These are phyloP conservation scores for Recurvirostra avosetta DNA, from an alignment of 2,113 vertebrate species.

Conservation along the genomic window DNA sequence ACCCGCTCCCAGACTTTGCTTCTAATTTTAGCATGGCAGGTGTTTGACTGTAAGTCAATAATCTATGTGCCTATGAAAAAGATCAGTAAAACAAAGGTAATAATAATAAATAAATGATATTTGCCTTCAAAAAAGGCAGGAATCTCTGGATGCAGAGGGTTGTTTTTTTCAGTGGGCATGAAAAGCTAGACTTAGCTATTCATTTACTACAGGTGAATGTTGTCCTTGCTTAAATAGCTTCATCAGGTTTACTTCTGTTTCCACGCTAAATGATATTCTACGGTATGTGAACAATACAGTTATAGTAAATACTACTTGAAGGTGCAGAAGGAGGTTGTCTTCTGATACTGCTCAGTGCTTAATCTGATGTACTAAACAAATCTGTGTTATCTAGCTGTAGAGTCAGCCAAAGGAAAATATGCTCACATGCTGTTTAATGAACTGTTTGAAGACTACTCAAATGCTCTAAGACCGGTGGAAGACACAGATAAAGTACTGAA, in stretches of 20 bases:
- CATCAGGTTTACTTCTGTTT: not conserved
- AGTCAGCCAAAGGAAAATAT: slow-evolving; percentile 90
- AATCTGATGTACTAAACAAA: not conserved
- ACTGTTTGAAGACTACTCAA: slow-evolving; percentile 91
- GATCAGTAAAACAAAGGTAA: not conserved
- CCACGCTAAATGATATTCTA: not conserved
- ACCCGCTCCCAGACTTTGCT: not conserved
- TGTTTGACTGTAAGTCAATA: not conserved
- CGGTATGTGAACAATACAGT: not conserved
- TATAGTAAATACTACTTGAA: not conserved
- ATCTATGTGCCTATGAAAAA: not conserved
- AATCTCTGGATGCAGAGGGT: not conserved
- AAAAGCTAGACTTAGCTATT: not conserved
- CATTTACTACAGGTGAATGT: not conserved
- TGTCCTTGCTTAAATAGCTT: not conserved
- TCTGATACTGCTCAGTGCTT: not conserved
- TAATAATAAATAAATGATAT: not conserved
- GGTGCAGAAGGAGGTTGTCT: not conserved
- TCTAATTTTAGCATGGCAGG: not conserved
- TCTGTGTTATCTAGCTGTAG: slow-evolving; percentile 72
- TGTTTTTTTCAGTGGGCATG: not conserved
- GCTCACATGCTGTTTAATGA: slow-evolving; percentile 89
- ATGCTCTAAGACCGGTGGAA: slow-evolving; percentile 89
- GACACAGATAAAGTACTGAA: slow-evolving; percentile 94
- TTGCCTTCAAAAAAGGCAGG: not conserved